Evolutionary conservation across 1,140 invertebrate genomes (phyloP).

Genomic region (Papilio xuthus): DNA sequence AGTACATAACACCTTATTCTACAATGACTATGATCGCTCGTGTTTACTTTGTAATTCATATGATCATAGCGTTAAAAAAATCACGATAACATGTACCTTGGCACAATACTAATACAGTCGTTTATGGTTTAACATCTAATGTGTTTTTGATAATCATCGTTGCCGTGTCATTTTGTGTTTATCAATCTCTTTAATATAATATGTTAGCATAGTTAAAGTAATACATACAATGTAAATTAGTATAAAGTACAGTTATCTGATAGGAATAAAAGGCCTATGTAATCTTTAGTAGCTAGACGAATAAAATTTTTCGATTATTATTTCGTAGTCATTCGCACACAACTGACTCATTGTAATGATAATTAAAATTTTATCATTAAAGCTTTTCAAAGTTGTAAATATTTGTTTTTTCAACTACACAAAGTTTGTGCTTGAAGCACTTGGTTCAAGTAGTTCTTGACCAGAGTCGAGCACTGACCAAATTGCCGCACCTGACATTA

Average conservation of each 20-base stretch:
- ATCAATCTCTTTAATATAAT: constrained; percentile 5
- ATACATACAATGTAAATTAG: constrained; percentile 14
- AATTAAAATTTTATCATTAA: not conserved
- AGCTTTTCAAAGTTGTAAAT: not conserved
- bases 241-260: not conserved
- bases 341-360: not conserved
- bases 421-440: not conserved
- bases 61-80: not conserved
- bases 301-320: not conserved
- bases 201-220: not conserved
- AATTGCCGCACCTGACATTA: not conserved
- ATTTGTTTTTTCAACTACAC: not conserved
- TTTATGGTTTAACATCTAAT: not conserved
- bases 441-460: constrained; percentile 5
- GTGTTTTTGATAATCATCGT: constrained; percentile 1
- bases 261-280: not conserved
- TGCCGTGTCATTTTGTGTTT: not conserved
- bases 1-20: not conserved
- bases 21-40: not conserved
- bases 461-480: constrained; percentile 13
- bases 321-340: not conserved
- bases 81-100: not conserved
- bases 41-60: not conserved
- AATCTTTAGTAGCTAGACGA: not conserved
- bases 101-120: not conserved